Percentiles rank a stretch among this genome's conserved stretches.
Conservation (phyloP, 2,113 vertebrate genomes). For the Cynoglossus semilaevis region DNA sequence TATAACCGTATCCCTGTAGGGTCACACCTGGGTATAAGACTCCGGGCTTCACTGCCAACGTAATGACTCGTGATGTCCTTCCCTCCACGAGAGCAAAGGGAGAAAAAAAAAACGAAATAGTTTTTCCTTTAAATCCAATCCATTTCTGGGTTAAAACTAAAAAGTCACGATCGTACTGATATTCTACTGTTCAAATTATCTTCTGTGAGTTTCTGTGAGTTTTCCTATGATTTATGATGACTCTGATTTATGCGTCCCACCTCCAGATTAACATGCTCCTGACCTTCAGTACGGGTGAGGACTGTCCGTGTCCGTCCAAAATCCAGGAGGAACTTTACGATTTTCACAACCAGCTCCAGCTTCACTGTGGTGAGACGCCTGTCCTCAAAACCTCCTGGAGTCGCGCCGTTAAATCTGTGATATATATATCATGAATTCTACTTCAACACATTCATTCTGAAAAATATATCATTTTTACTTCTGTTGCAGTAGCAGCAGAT, state of each 20-base stretch:
- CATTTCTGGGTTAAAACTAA: conserved; percentile 2
- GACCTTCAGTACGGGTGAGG: conserved; percentile 93
- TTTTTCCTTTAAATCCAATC: conserved; percentile 8
- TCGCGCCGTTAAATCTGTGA: too few relatives aligned
- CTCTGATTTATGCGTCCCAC: conserved; percentile 24
- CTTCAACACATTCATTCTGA: too few relatives aligned
- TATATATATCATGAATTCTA: too few relatives aligned
- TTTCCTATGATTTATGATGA: too few relatives aligned
- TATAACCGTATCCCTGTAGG: conserved; percentile 22
- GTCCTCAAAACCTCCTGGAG: not conserved
- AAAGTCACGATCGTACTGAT: not conserved
- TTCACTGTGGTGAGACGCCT: conserved; percentile 86
- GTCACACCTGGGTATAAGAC: conserved; percentile 47
- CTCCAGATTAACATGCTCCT: conserved; percentile 96
- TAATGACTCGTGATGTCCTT: conserved; percentile 46
- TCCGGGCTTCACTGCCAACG: conserved; percentile 37
- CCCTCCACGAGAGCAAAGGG: conserved; percentile 3
- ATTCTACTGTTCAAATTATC: too few relatives aligned
- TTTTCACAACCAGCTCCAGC: conserved; percentile 92
- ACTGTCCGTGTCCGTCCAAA: conserved; percentile 92
- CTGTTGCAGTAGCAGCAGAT: too few relatives aligned
- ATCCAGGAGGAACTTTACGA: conserved; percentile 92
- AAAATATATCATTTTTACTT: too few relatives aligned
- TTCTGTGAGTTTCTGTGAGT: too few relatives aligned
- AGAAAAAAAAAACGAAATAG: conserved; percentile 31